phyloP scores from a whole-genome alignment of 2,888 invertebrate species.

The Oegoconia quadripuncta region DNA sequence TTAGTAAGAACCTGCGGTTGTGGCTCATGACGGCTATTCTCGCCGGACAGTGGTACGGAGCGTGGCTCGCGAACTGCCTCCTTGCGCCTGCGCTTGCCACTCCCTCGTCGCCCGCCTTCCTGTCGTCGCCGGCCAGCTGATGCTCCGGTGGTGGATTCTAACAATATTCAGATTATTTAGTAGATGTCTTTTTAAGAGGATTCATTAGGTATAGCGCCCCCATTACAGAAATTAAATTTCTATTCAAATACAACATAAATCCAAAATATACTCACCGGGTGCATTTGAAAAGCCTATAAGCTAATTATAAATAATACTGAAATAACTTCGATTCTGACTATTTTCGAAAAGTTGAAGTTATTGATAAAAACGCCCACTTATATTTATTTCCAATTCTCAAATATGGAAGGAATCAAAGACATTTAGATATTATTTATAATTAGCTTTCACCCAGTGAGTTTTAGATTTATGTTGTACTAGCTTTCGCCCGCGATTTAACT shows the following conservation, averaged over 20 bases:
- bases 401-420: too few relatives aligned
- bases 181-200: background rate
- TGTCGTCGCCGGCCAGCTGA: slow-evolving; percentile 39
- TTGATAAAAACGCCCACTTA: too few relatives aligned
- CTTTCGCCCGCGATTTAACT: too few relatives aligned
- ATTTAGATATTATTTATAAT: too few relatives aligned
- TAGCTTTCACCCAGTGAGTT: too few relatives aligned
- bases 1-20: slow-evolving; percentile 49
- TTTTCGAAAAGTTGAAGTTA: background rate
- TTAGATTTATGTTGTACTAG: too few relatives aligned
- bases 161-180: background rate
- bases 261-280: too few relatives aligned
- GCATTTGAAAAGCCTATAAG: too few relatives aligned
- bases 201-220: background rate
- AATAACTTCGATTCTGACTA: background rate
- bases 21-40: slow-evolving; percentile 51
- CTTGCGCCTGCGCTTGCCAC: slow-evolving; percentile 46
- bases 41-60: slow-evolving; percentile 60
- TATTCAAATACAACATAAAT: too few relatives aligned
- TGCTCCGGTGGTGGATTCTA: slow-evolving; percentile 23
- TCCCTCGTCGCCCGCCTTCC: slow-evolving; percentile 32
- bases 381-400: too few relatives aligned
- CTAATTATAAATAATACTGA: too few relatives aligned
- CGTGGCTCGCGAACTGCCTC: slow-evolving; percentile 42
- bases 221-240: background rate